Base-by-base conservation (phyloP, 2,113 vertebrate species). In the Lanius ludovicianus region DNA sequence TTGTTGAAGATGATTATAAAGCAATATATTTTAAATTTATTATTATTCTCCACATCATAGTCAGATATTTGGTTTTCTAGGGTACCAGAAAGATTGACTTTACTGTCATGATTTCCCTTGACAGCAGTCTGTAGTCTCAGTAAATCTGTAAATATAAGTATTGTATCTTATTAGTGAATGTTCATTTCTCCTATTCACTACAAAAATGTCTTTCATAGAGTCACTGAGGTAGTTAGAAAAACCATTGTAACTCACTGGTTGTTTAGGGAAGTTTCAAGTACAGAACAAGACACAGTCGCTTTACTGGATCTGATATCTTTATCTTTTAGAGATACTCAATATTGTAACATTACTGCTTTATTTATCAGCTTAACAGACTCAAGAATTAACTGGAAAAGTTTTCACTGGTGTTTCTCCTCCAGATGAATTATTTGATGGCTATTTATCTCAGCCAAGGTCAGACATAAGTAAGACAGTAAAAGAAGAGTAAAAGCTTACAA, bases 131-230 rank as follows among this genome's bases (percentile, higher is more conserved):
- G 47, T 80, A 68, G 31, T 57, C 44, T 68, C 37, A 88, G 52
- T 53, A 79, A 80, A 90, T 81, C 69, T 89, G n/a, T 90, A 95
- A 96, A 70, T 88, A 50, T 44, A 84, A 37, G n/a, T 75, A 53
- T 17, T 90, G 42, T 55, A 46, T 93, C 49, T 94, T 83, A 90
- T 91, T 88, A 88, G 64, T 63, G 39, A 92, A 93, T 55, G 56
- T 50, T 94, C 39, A 28, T 87, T 94, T 92, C 69, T 94, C 42
- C 24, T 74, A 10, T 74, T 90, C 68, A 74, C 24, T 14, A 31
- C 42, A 77, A 55, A 84, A 91, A 67, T 55, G 44, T 10, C 42
- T 95, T 94, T 82, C 44, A 73, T 78, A 81, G 78, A 73, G 30
- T 37, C 15, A 1, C 80, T 89, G 76, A 90, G 59, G 65, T 69